Conservation (phyloP, 2,113 vertebrate genomes). For the Oostethus manadensis region DNA sequence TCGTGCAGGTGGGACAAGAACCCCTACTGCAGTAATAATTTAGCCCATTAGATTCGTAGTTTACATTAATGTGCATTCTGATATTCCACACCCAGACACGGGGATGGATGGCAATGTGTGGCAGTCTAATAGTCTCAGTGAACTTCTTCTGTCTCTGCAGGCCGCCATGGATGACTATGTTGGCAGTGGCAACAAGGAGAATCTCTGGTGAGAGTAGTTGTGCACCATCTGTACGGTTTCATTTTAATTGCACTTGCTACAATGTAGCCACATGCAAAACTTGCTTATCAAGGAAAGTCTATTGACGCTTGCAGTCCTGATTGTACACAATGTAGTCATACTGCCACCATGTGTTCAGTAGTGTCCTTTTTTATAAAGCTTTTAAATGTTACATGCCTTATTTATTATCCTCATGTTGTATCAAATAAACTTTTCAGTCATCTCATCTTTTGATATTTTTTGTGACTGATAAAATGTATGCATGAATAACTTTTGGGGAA, state of each 20-base stretch:
- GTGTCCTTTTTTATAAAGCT: constrained; percentile 13
- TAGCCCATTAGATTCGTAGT: background rate
- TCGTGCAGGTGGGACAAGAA: constrained; percentile 67
- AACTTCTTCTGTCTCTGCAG: constrained; percentile 40
- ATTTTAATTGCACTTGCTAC: background rate
- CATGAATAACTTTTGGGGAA: too few species aligned
- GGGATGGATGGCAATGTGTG: background rate
- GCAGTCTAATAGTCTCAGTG: background rate
- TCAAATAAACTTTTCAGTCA: constrained; percentile 36
- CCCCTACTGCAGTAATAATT: too few species aligned
- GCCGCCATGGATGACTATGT: constrained; percentile 70
- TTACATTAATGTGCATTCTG: background rate
- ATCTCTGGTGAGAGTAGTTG: constrained; percentile 28
- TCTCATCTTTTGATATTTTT: background rate
- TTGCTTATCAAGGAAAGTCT: background rate
- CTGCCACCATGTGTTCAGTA: constrained; percentile 42
- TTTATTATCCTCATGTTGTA: constrained; percentile 21
- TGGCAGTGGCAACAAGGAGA: constrained; percentile 55
- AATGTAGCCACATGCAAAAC: background rate
- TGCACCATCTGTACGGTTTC: background rate
- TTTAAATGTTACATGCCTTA: constrained; percentile 4
- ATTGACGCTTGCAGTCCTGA: too few species aligned
- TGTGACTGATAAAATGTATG: background rate
- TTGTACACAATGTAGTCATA: constrained; percentile 4
- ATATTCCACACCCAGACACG: background rate